Evolutionary conservation across 2,113 vertebrate species (phyloP).

Genomic region (Xenotilapia leptura): DNA sequence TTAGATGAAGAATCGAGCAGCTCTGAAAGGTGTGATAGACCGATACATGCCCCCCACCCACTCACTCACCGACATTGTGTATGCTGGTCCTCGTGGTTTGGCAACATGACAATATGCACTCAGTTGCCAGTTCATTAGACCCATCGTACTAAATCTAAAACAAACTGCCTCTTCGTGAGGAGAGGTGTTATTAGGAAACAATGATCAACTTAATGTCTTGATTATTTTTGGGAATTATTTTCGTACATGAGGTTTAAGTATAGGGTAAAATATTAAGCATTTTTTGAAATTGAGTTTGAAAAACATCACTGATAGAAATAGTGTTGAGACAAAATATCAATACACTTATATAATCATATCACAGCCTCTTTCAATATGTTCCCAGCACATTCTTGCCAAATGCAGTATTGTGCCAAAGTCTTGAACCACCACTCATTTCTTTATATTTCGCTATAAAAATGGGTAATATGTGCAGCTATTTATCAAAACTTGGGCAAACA

Average conservation of each 20-base stretch:
- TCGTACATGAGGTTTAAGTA: neutral
- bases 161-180: neutral
- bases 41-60: neutral
- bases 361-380: neutral
- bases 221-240: neutral
- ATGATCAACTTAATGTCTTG: neutral
- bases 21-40: neutral
- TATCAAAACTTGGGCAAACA: neutral
- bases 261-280: neutral
- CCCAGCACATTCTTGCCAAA: neutral
- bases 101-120: neutral
- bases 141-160: neutral
- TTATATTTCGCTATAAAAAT: neutral
- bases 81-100: neutral
- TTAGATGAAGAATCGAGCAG: neutral
- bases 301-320: neutral
- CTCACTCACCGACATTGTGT: fast-evolving
- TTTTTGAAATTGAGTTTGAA: neutral
- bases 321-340: neutral
- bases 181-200: neutral
- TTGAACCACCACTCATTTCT: neutral
- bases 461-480: neutral
- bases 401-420: neutral
- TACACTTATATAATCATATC: neutral
- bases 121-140: neutral